Conservation (phyloP, 2,888 invertebrate genomes). For the Ectemnius continuus region DNA sequence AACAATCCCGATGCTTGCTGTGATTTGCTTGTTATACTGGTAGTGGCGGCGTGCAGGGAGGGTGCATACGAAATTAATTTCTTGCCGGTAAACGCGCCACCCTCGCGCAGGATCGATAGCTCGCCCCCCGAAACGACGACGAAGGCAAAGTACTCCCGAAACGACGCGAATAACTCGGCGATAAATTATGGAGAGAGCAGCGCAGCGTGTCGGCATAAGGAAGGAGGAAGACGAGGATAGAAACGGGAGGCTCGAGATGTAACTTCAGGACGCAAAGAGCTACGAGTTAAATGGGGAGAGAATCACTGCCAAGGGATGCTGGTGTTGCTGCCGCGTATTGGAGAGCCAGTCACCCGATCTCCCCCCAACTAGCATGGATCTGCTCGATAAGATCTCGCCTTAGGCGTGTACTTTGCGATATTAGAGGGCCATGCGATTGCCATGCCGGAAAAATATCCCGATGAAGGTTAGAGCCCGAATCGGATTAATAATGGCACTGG, state of each 20-base stretch:
- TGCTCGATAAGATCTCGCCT: neutral
- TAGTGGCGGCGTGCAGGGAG: constrained; percentile 23
- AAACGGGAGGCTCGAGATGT: neutral
- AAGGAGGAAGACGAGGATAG: neutral
- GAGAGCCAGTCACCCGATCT: neutral
- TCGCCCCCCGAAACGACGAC: constrained; percentile 37
- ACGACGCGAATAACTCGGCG: constrained; percentile 46
- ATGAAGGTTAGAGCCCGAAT: neutral
- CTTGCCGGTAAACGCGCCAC: constrained; percentile 47
- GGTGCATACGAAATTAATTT: constrained; percentile 67
- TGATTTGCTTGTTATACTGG: constrained; percentile 55
- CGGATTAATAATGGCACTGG: neutral
- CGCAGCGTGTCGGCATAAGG: constrained; percentile 4
- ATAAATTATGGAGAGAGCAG: constrained; percentile 52
- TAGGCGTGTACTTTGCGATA: neutral
- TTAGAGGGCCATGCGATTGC: constrained; percentile 5
- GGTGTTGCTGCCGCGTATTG: neutral
- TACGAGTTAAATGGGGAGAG: neutral
- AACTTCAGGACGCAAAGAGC: too few relatives aligned
- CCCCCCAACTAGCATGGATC: neutral
- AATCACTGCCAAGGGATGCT: neutral
- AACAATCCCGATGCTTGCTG: constrained; percentile 36
- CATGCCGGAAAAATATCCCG: neutral
- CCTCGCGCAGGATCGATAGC: constrained; percentile 46
- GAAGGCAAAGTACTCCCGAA: constrained; percentile 46